phyloP scores from a whole-genome alignment of 2,888 invertebrate genomes.

The Lithophane semibrunnea region DNA sequence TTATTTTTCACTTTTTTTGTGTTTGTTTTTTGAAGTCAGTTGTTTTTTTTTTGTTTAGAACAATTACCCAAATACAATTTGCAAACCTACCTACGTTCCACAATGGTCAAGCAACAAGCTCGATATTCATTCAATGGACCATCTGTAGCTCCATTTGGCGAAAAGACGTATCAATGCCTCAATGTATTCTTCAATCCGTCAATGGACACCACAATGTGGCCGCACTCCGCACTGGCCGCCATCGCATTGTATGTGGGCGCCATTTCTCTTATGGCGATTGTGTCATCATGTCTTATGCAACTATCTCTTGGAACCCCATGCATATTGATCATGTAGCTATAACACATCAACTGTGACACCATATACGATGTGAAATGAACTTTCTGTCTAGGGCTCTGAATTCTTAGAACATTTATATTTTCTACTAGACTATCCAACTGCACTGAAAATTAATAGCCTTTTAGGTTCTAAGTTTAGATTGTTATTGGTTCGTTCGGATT shows the following conservation, averaged over 20 bases:
- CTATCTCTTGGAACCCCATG: slow-evolving; percentile 26
- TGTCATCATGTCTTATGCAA: slow-evolving; percentile 52
- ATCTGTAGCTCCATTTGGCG: slow-evolving; percentile 18
- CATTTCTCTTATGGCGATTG: slow-evolving; percentile 49
- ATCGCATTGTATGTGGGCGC: slow-evolving; percentile 29
- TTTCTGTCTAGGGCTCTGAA: slow-evolving; percentile 11
- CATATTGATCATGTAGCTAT: slow-evolving; percentile 31
- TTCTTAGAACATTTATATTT: background rate
- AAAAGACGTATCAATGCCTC: slow-evolving; percentile 21
- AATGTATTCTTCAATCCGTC: slow-evolving; percentile 31
- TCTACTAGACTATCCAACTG: background rate
- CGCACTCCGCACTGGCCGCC: background rate
- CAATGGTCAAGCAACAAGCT: background rate
- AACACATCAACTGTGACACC: slow-evolving; percentile 14
- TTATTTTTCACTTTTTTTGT: too few species aligned
- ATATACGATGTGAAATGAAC: slow-evolving; percentile 14
- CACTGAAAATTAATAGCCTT: background rate
- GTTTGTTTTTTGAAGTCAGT: too few species aligned
- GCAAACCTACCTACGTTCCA: too few species aligned
- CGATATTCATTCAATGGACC: slow-evolving; percentile 7
- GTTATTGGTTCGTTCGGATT: background rate
- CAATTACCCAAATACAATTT: background rate
- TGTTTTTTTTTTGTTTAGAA: too few species aligned
- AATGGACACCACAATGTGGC: slow-evolving; percentile 28
- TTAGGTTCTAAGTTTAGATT: background rate